Percentiles rank a stretch among this genome's conserved stretches.
Conservation (phyloP, 1,140 invertebrate genomes). For the Probaryconus sp. region DNA sequence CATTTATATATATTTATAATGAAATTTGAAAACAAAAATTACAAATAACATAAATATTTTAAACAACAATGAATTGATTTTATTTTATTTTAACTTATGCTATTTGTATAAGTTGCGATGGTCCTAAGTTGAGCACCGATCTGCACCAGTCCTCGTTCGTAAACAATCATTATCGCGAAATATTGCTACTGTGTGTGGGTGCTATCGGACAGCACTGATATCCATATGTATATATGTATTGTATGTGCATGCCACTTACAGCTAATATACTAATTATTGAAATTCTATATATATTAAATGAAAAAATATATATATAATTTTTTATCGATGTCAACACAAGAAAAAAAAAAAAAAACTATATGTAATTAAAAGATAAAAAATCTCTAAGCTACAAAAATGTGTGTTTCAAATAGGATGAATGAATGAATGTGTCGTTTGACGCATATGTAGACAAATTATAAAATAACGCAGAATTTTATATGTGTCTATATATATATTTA, state of each 20-base stretch:
- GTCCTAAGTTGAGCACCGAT: too few species aligned
- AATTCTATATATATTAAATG: conserved; percentile 62
- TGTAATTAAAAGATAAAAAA: conserved; percentile 53
- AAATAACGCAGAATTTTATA: too few species aligned
- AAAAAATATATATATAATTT: conserved; percentile 71
- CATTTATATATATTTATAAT: not conserved
- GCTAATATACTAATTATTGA: conserved; percentile 69
- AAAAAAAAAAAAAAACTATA: conserved; percentile 64
- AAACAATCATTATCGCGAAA: too few species aligned
- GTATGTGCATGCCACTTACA: conserved; percentile 63
- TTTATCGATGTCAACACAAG: conserved; percentile 71
- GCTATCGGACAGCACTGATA: too few species aligned
- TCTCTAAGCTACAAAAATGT: conserved; percentile 54
- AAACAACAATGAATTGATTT: too few species aligned
- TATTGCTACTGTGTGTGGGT: too few species aligned
- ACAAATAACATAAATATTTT: too few species aligned
- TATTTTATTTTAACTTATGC: too few species aligned
- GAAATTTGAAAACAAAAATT: too few species aligned
- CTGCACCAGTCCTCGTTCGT: too few species aligned
- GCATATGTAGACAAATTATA: conserved; percentile 62
- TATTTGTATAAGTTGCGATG: too few species aligned
- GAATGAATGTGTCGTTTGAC: conserved; percentile 31
- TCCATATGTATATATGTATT: conserved; percentile 50
- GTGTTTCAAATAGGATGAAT: conserved; percentile 49
- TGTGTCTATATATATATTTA: too few species aligned